These are phyloP conservation scores for Lasius fuliginosus DNA, from an alignment of 2,888 invertebrate genomes.

Conservation along the genomic window DNA sequence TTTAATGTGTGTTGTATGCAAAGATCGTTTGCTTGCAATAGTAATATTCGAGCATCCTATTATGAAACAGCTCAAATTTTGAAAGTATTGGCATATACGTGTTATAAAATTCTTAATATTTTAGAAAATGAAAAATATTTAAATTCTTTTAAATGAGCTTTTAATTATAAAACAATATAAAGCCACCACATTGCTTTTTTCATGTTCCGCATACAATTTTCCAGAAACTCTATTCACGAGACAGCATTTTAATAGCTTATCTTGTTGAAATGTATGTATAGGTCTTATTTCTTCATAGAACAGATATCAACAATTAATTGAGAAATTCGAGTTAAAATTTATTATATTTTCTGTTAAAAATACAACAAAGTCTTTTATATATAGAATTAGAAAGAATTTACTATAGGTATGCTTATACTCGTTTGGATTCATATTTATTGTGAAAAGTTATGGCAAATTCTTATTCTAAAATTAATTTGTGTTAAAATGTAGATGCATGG, in stretches of 20 bases:
- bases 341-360: neutral
- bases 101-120: neutral
- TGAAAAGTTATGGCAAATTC: neutral
- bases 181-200: neutral
- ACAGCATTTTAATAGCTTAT: neutral
- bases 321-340: neutral
- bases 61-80: neutral
- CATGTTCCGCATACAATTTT: neutral
- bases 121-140: neutral
- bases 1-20: neutral
- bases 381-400: neutral
- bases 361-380: neutral
- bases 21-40: neutral
- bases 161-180: neutral
- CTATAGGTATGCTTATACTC: neutral
- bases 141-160: neutral
- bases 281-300: neutral
- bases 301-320: neutral
- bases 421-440: neutral
- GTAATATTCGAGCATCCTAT: neutral
- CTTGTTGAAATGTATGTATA: neutral
- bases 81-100: neutral
- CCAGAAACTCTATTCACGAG: neutral
- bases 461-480: neutral
- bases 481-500: conserved; percentile 31